Evolutionary conservation across 2,888 invertebrate species (phyloP).

Genomic region (Drosophila kambysellisi): DNA sequence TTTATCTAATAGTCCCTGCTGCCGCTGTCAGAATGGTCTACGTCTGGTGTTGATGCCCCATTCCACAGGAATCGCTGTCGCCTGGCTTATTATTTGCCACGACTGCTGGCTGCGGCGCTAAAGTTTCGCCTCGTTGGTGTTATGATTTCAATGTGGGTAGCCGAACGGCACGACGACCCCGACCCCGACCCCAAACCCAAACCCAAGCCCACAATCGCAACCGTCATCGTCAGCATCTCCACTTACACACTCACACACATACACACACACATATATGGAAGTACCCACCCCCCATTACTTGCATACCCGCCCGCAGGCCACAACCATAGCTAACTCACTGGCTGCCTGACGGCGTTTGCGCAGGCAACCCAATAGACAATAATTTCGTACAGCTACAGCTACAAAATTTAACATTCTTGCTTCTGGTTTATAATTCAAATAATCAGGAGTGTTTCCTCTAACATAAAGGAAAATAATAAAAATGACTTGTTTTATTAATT

Average conservation of each 20-base stretch:
- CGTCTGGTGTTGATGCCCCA: conserved; percentile 66
- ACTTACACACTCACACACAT: conserved; percentile 35
- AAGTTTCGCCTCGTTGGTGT: conserved; percentile 81
- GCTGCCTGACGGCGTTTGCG: conserved; percentile 66
- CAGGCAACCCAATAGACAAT: conserved; percentile 65
- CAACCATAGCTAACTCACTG: conserved; percentile 74
- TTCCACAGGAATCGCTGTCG: conserved; percentile 65
- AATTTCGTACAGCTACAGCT: not conserved
- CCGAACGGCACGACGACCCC: conserved; percentile 78
- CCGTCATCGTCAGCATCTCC: conserved; percentile 76
- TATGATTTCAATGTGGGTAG: conserved; percentile 79
- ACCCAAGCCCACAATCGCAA: conserved; percentile 60
- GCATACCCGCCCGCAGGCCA: conserved; percentile 61
- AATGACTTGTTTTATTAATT: not conserved
- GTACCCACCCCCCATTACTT: conserved; percentile 13
- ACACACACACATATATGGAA: conserved; percentile 11
- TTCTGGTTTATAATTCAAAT: not conserved
- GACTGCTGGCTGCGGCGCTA: conserved; percentile 78
- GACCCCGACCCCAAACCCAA: conserved; percentile 52
- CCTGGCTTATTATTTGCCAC: conserved; percentile 80
- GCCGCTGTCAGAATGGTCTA: conserved; percentile 72
- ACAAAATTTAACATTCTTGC: not conserved
- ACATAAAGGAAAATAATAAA: not conserved
- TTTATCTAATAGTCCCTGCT: conserved; percentile 78
- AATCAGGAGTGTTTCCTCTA: not conserved